Conservation (phyloP, 1,140 invertebrate genomes). For the Aphaenogaster rudis region DNA sequence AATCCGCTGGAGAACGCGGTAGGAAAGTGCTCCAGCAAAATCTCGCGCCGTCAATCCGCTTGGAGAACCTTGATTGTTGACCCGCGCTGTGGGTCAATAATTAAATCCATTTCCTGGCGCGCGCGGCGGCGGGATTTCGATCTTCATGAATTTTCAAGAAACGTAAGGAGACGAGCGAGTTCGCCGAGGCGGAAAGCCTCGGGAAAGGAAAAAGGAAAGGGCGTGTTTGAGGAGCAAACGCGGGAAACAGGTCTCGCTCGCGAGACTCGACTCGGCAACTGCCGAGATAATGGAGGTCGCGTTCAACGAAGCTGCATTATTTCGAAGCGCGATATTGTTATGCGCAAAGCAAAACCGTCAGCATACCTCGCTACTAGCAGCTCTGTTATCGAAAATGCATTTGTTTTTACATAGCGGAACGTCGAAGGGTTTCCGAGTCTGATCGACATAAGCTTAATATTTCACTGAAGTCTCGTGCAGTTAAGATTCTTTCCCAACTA, state of each 20-base stretch:
- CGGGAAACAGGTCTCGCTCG: constrained; percentile 35
- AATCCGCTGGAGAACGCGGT: not conserved
- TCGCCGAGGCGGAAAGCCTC: constrained; percentile 32
- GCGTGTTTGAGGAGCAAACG: constrained; percentile 4
- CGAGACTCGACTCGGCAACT: constrained; percentile 27
- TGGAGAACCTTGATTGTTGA: constrained; percentile 15
- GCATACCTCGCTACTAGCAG: not conserved
- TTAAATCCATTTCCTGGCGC: constrained; percentile 64
- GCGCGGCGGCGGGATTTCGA: constrained; percentile 49
- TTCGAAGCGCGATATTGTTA: constrained; percentile 42
- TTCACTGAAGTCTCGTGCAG: not conserved
- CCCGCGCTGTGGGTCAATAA: constrained; percentile 62
- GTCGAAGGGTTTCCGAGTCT: not conserved
- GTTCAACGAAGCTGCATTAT: constrained; percentile 44
- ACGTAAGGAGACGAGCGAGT: constrained; percentile 28
- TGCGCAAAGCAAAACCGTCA: constrained; percentile 26
- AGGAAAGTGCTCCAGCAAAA: not conserved
- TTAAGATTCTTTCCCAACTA: too few relatives aligned
- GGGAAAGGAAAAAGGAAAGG: not conserved
- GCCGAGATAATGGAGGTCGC: constrained; percentile 32
- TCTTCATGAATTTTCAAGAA: constrained; percentile 71
- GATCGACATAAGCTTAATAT: not conserved
- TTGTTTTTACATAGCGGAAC: not conserved
- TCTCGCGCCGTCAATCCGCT: constrained; percentile 4
- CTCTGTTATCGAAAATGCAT: not conserved